These are phyloP conservation scores for Drosophila gunungcola DNA, from an alignment of 1,140 invertebrate genomes.

Conservation along the genomic window DNA sequence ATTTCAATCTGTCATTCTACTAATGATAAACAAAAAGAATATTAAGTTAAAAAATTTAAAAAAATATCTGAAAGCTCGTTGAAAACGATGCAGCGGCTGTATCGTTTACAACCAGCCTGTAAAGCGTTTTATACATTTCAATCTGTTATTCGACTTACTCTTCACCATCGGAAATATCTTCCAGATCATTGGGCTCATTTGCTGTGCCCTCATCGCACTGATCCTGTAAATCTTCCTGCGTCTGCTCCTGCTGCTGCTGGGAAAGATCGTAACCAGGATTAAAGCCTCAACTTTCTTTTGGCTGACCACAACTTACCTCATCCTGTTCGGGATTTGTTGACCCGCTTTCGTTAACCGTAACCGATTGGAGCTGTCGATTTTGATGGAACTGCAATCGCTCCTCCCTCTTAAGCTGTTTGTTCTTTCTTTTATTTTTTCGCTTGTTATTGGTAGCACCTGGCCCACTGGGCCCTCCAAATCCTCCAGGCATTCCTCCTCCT, in stretches of 20 bases:
- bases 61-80: background rate
- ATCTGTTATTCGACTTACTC: conserved; percentile 60
- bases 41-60: no score
- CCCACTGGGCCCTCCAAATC: background rate
- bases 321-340: conserved; percentile 1
- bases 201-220: background rate
- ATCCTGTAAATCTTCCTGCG: background rate
- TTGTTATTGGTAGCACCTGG: conserved; percentile 15
- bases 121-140: no score
- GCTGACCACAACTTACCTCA: conserved; percentile 29
- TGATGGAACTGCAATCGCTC: conserved; percentile 26
- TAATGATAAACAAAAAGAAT: no score
- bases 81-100: background rate
- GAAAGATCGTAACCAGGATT: background rate
- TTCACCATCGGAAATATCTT: conserved; percentile 78
- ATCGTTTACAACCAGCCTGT: no score
- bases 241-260: background rate
- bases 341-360: background rate
- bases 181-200: conserved; percentile 51
- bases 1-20: no score
- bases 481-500: conserved; percentile 3
- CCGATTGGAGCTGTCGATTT: conserved; percentile 25
- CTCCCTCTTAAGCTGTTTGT: conserved; percentile 33
- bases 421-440: conserved; percentile 51
- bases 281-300: background rate